A percentile compares a stretch with the other conserved stretches of the same genome.
These are phyloP conservation scores for Fratercula arctica DNA, from an alignment of 2,797 vertebrate genomes.

Conservation along the genomic window DNA sequence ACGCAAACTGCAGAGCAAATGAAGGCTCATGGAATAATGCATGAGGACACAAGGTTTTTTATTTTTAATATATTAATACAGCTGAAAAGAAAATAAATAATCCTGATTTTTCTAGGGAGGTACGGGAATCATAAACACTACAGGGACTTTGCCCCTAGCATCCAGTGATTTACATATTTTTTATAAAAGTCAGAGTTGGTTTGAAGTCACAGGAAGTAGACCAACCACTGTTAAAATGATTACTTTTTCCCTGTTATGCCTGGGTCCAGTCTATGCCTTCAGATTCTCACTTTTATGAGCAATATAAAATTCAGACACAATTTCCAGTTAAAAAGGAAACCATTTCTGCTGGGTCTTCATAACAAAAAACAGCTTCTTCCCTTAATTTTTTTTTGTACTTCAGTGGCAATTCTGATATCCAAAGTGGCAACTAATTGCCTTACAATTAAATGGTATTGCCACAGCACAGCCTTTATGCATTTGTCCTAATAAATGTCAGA, in stretches of 20 bases:
- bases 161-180: slow-evolving; percentile 32
- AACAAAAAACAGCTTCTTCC: slow-evolving; percentile 15
- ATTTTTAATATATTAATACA: slow-evolving; percentile 5
- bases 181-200: slow-evolving; percentile 47
- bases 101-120: not conserved
- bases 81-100: slow-evolving; percentile 50
- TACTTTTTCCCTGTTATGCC: slow-evolving; percentile 44
- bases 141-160: slow-evolving; percentile 37
- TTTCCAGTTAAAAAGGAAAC: slow-evolving; percentile 40
- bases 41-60: not conserved
- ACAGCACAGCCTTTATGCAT: slow-evolving; percentile 61
- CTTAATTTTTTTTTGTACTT: slow-evolving; percentile 33
- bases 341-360: slow-evolving; percentile 1
- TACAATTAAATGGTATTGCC: slow-evolving; percentile 47
- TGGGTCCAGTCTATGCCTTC: not conserved
- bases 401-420: slow-evolving; percentile 52
- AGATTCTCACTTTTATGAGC: slow-evolving; percentile 30
- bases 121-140: slow-evolving; percentile 33
- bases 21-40: not conserved
- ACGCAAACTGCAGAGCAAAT: not conserved
- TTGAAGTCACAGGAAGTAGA: slow-evolving; percentile 59
- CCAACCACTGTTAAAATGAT: slow-evolving; percentile 64
- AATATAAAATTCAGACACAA: slow-evolving; percentile 1
- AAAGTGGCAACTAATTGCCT: slow-evolving; percentile 60
- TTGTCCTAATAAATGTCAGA: slow-evolving; percentile 72